These are phyloP conservation scores for Ictidomys tridecemlineatus DNA, from an alignment of 2,113 vertebrate species.

Conservation along the genomic window DNA sequence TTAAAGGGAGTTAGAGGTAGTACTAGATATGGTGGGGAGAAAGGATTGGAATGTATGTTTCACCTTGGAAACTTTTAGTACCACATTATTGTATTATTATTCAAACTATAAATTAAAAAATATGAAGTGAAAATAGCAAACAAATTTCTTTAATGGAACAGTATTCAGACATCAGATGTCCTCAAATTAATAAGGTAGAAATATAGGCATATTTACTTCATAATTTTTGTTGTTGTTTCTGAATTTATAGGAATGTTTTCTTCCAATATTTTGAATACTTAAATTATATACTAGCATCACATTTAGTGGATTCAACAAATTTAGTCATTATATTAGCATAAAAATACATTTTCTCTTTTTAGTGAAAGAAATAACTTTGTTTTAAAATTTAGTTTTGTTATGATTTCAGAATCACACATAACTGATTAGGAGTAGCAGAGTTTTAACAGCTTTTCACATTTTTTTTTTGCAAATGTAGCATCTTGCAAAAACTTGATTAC, in stretches of 20 bases:
- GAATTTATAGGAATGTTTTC: slow-evolving; percentile 1
- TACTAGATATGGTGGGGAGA: neutral
- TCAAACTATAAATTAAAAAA: slow-evolving; percentile 31
- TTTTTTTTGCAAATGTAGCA: neutral
- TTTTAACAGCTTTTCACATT: neutral
- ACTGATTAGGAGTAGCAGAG: neutral
- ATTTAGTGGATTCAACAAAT: neutral
- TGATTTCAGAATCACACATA: neutral
- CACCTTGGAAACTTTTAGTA: neutral
- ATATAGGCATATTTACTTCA: neutral
- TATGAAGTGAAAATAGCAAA: slow-evolving; percentile 26
- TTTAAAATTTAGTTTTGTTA: neutral
- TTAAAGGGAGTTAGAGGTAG: neutral
- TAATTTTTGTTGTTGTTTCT: neutral
- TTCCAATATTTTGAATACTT: neutral
- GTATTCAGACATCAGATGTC: neutral
- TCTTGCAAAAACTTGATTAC: neutral
- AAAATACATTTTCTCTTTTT: neutral
- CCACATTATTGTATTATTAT: neutral
- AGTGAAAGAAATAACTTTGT: neutral
- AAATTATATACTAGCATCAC: neutral
- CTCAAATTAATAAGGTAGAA: neutral
- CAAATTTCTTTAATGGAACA: neutral
- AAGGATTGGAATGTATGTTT: neutral
- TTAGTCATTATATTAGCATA: neutral